Conservation (phyloP, 2,113 vertebrate species). For the Empidonax alnorum region DNA sequence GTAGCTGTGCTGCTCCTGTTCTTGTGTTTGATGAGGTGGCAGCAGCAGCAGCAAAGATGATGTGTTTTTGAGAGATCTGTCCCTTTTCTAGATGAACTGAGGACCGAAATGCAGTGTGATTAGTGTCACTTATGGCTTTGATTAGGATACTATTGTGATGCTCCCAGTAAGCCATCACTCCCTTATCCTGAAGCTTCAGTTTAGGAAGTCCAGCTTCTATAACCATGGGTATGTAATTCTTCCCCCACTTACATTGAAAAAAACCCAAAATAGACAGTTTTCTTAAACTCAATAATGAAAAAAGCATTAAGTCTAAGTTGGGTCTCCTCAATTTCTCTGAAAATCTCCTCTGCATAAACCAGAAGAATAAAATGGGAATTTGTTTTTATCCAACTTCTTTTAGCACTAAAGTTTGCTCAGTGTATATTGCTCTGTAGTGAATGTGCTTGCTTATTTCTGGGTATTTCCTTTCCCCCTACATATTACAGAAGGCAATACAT, state of each 20-base stretch:
- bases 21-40: background rate
- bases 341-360: background rate
- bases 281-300: background rate
- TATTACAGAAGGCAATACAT: background rate
- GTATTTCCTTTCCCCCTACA: background rate
- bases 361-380: background rate
- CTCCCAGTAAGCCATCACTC: background rate
- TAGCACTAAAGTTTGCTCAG: background rate
- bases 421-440: background rate
- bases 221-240: background rate
- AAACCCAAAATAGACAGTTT: background rate
- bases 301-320: background rate
- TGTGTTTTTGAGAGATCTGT: background rate
- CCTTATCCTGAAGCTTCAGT: background rate
- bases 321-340: background rate
- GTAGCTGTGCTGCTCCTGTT: rapidly evolving
- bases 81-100: background rate
- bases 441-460: background rate
- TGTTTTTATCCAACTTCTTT: background rate
- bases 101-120: background rate
- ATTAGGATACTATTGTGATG: background rate
- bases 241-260: background rate
- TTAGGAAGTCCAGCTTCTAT: background rate
- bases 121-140: background rate
- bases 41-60: rapidly evolving